Conservation (phyloP, 2,113 vertebrate species). For the Noturus placidus region DNA sequence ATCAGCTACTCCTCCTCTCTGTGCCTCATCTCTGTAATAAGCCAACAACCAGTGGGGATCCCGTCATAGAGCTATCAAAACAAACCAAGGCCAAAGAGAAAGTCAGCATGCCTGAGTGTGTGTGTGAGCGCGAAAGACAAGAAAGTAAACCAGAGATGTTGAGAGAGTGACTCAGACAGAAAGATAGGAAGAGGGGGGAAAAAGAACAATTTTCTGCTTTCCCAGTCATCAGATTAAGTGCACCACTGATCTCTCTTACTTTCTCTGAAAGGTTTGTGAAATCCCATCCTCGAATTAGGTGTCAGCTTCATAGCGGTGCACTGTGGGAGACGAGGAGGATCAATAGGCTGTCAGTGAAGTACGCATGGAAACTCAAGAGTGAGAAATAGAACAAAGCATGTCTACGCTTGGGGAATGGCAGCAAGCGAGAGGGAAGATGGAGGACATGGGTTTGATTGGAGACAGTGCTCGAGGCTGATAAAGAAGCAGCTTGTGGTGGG, state of each 20-base stretch:
- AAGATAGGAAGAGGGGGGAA: constrained; percentile 1
- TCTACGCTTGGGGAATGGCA: constrained; percentile 55
- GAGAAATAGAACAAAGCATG: constrained; percentile 56
- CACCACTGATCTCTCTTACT: constrained; percentile 45
- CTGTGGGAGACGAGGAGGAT: constrained; percentile 57
- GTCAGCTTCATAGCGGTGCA: constrained; percentile 58
- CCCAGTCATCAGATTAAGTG: constrained; percentile 50
- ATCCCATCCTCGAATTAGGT: constrained; percentile 54
- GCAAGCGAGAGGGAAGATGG: constrained; percentile 47
- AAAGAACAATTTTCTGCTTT: constrained; percentile 49
- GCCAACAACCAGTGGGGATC: constrained; percentile 37
- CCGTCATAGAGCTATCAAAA: constrained; percentile 42
- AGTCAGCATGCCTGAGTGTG: neutral
- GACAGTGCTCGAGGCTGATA: constrained; percentile 15
- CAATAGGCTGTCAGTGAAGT: constrained; percentile 57
- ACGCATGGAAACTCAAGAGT: constrained; percentile 32
- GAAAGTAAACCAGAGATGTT: neutral
- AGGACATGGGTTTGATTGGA: constrained; percentile 46
- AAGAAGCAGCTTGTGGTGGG: constrained; percentile 2
- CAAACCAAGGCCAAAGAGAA: neutral
- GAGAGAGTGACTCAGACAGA: neutral
- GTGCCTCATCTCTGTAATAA: constrained; percentile 42
- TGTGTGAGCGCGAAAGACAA: neutral
- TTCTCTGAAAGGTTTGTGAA: constrained; percentile 55
- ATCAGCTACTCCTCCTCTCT: constrained; percentile 22